Evolutionary conservation across 2,797 vertebrate species (phyloP).

Genomic region (Etheostoma nigrum): DNA sequence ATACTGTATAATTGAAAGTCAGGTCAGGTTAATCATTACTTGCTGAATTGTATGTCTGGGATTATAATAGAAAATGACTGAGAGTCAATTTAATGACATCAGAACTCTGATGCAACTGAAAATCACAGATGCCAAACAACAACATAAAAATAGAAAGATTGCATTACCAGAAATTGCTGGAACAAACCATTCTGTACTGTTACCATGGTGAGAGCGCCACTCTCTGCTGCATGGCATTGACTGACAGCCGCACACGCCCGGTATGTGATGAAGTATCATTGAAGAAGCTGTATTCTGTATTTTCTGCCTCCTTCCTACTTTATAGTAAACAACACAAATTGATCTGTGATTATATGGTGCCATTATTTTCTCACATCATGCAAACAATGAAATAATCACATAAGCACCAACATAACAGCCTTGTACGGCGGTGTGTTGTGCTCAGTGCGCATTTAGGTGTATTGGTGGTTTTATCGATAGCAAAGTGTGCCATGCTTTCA

Average conservation of each 20-base stretch:
- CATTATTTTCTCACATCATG: conserved; percentile 55
- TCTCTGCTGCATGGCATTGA: conserved; percentile 54
- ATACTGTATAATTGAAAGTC: not conserved
- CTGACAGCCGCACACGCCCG: conserved; percentile 62
- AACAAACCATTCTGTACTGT: conserved; percentile 59
- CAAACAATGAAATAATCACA: conserved; percentile 52
- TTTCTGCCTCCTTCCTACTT: conserved; percentile 47
- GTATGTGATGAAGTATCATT: conserved; percentile 56
- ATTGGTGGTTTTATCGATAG: conserved; percentile 55
- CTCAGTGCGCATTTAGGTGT: conserved; percentile 29
- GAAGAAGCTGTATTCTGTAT: conserved; percentile 47
- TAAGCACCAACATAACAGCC: conserved; percentile 15
- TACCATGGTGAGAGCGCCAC: conserved; percentile 70
- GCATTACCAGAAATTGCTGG: conserved; percentile 53
- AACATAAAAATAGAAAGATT: conserved; percentile 59
- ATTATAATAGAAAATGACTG: conserved; percentile 20
- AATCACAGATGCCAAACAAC: conserved; percentile 37
- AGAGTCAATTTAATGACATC: conserved; percentile 26
- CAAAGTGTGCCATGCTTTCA: conserved; percentile 43
- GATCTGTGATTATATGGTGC: conserved; percentile 51
- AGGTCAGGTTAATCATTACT: not conserved
- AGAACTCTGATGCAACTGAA: conserved; percentile 34
- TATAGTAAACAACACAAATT: conserved; percentile 63
- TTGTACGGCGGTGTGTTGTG: conserved; percentile 3
- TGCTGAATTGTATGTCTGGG: conserved; percentile 7